Percentiles rank a stretch among this genome's conserved stretches.
phyloP scores from a whole-genome alignment of 2,797 vertebrate species.

The Acrossocheilus wenchowensis region DNA sequence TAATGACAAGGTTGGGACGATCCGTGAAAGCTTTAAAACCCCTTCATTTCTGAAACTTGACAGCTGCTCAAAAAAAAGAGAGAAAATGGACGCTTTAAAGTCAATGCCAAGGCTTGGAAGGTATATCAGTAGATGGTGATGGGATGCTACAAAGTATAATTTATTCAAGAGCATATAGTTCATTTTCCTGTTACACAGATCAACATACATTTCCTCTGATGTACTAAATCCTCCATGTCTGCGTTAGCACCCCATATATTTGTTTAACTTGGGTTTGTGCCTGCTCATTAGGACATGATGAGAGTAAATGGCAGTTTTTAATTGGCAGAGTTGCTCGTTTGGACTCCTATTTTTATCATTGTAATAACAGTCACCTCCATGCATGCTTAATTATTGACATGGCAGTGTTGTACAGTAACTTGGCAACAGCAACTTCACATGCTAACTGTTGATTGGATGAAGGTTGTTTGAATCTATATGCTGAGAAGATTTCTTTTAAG shows the following conservation, averaged over 20 bases:
- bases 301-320: slow-evolving; percentile 27
- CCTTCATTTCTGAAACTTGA: slow-evolving; percentile 70
- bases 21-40: slow-evolving; percentile 52
- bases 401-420: slow-evolving; percentile 28
- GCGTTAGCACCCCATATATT: neutral
- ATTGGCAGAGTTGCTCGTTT: slow-evolving; percentile 43
- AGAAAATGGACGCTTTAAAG: slow-evolving; percentile 74
- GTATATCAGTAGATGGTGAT: slow-evolving; percentile 72
- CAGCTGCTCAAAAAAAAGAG: slow-evolving; percentile 71
- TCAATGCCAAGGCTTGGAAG: slow-evolving; percentile 70
- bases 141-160: slow-evolving; percentile 34
- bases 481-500: neutral
- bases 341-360: slow-evolving; percentile 34
- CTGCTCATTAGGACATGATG: slow-evolving; percentile 5
- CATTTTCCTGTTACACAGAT: slow-evolving; percentile 21
- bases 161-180: slow-evolving; percentile 51
- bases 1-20: slow-evolving; percentile 52
- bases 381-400: slow-evolving; percentile 46
- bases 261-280: slow-evolving; percentile 29
- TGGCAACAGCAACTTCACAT: slow-evolving; percentile 50
- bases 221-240: neutral
- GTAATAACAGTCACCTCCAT: slow-evolving; percentile 39
- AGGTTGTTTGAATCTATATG: slow-evolving; percentile 21
- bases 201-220: neutral
- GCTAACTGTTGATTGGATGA: slow-evolving; percentile 49